Conservation (phyloP, 53 echinoderm and acorn worm species). For the Astropecten irregularis region DNA sequence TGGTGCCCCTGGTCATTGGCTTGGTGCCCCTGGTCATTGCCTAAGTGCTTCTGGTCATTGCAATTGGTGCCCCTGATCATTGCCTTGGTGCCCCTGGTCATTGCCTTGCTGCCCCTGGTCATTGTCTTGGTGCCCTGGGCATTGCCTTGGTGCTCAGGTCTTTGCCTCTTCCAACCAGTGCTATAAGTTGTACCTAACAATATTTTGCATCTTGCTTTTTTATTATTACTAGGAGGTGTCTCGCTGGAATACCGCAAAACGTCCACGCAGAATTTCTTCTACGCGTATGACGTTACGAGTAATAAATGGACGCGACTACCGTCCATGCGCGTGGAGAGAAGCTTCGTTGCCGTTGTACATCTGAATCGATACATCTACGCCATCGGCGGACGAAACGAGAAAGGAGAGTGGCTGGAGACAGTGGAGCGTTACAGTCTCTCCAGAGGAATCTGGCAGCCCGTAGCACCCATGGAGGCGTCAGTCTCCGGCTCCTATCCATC, state of each 20-base stretch:
- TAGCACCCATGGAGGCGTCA: conserved; percentile 16
- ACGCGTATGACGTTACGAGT: conserved; percentile 39
- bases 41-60: too few species aligned
- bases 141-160: too few species aligned
- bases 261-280: conserved; percentile 54
- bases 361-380: conserved; percentile 62
- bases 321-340: conserved; percentile 57
- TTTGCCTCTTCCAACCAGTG: too few species aligned
- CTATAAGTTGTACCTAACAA: too few species aligned
- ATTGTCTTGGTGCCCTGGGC: too few species aligned
- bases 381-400: conserved; percentile 57
- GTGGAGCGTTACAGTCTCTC: conserved; percentile 55
- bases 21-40: too few species aligned
- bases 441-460: conserved; percentile 50
- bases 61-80: too few species aligned
- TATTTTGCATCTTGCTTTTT: too few species aligned
- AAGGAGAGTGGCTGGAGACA: conserved; percentile 6
- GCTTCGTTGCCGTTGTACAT: conserved; percentile 39
- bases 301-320: conserved; percentile 62
- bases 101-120: too few species aligned
- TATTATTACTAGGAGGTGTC: conserved; percentile 28
- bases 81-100: too few species aligned
- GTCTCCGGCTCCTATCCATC: conserved; percentile 13
- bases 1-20: too few species aligned
- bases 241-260: conserved; percentile 39